phyloP scores from a whole-genome alignment of 2,888 invertebrate genomes.

The Elmis aenea region DNA sequence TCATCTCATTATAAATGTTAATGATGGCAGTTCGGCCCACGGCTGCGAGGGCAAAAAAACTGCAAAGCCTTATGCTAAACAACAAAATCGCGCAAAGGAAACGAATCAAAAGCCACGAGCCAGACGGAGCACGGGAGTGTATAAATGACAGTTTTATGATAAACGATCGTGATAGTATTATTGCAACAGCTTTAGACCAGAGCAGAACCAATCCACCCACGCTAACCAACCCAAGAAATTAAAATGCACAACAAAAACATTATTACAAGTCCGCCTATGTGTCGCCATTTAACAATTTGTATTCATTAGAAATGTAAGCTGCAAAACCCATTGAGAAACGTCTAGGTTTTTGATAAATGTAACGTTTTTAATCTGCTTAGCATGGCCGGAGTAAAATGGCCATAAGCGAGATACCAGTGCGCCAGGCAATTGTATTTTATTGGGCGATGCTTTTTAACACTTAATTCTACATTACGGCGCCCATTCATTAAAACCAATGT shows the following conservation, averaged over 20 bases:
- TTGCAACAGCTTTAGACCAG: no score
- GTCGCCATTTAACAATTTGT: constrained; percentile 14
- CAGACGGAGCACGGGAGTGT: constrained; percentile 10
- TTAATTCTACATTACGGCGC: constrained; percentile 6
- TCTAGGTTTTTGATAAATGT: constrained; percentile 16
- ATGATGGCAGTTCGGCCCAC: no score
- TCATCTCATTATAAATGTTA: constrained; percentile 14
- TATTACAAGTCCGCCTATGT: constrained; percentile 13
- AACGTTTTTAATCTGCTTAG: constrained; percentile 16
- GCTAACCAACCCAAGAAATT: background rate
- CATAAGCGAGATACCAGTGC: constrained; percentile 11
- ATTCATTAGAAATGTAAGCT: constrained; percentile 16
- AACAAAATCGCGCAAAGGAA: no score
- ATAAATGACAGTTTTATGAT: constrained; percentile 16
- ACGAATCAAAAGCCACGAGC: no score
- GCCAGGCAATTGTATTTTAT: constrained; percentile 14
- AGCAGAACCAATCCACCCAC: no score
- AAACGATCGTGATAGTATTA: constrained; percentile 15
- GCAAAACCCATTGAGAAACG: constrained; percentile 15
- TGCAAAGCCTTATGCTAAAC: no score
- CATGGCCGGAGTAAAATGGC: constrained; percentile 15
- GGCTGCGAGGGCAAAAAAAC: no score
- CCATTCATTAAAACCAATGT: constrained; percentile 8
- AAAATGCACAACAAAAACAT: constrained; percentile 15
- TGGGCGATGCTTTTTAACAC: constrained; percentile 11